These are phyloP conservation scores for Drosophila burlai DNA, from an alignment of 1,140 invertebrate species.

Conservation along the genomic window DNA sequence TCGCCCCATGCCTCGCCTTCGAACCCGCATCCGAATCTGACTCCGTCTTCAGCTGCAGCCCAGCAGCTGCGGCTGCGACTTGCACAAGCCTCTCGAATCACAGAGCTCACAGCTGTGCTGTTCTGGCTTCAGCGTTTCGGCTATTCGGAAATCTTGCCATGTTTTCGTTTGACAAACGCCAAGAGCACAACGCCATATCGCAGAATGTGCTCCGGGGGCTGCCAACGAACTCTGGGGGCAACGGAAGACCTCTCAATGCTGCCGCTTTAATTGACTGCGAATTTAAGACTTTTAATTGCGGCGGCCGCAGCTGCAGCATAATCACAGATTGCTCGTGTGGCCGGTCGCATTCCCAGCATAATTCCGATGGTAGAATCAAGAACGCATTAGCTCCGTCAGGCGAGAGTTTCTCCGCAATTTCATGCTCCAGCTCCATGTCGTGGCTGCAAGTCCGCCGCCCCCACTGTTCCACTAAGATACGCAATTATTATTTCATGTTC, in stretches of 20 bases:
- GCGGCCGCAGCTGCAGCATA: conserved; percentile 38
- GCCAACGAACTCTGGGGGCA: conserved; percentile 24
- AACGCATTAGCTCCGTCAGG: conserved; percentile 39
- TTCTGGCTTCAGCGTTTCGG: too few species aligned
- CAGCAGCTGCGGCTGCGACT: conserved; percentile 19
- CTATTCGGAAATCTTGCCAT: background rate
- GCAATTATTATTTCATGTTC: conserved; percentile 60
- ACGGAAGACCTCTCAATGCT: conserved; percentile 33
- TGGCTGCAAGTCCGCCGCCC: background rate
- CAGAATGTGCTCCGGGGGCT: background rate
- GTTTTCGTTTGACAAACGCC: conserved; percentile 16
- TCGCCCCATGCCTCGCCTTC: background rate
- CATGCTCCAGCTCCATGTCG: conserved; percentile 37
- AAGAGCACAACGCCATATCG: conserved; percentile 4
- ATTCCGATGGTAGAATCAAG: conserved; percentile 14
- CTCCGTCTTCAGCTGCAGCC: conserved; percentile 3
- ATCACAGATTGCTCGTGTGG: conserved; percentile 34
- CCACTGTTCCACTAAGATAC: conserved; percentile 16
- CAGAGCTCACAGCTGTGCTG: conserved; percentile 12
- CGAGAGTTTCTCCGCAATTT: conserved; percentile 28
- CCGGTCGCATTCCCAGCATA: conserved; percentile 52
- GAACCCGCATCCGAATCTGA: background rate
- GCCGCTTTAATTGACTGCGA: conserved; percentile 39
- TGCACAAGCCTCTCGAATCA: conserved; percentile 16
- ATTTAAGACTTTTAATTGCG: conserved; percentile 46